These are phyloP conservation scores for Lasioglossum calceatum DNA, from an alignment of 2,888 invertebrate species.

Conservation along the genomic window DNA sequence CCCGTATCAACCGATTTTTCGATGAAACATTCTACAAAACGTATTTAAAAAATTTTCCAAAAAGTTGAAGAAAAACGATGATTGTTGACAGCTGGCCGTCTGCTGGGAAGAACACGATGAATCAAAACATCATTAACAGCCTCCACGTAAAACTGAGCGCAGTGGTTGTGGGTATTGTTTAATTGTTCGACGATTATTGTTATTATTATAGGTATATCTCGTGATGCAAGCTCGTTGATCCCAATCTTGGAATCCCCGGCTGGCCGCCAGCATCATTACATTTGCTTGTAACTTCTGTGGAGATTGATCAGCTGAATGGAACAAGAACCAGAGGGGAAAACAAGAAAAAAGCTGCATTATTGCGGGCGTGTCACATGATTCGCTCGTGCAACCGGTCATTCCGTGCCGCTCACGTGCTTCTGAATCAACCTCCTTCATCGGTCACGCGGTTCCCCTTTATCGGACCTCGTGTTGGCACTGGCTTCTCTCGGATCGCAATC, in stretches of 20 bases:
- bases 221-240: conserved; percentile 12
- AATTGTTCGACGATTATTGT: background rate
- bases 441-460: conserved; percentile 50
- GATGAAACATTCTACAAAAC: too few relatives aligned
- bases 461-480: background rate
- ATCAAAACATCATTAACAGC: too few relatives aligned
- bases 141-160: too few relatives aligned
- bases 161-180: background rate
- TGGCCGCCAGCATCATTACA: background rate
- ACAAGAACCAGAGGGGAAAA: conserved; percentile 6
- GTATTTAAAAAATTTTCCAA: too few relatives aligned
- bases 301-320: background rate
- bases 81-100: too few relatives aligned
- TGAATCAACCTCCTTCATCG: conserved; percentile 46
- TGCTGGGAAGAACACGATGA: too few relatives aligned
- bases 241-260: conserved; percentile 6
- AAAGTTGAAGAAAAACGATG: too few relatives aligned
- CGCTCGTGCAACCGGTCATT: conserved; percentile 55
- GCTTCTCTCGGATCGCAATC: background rate
- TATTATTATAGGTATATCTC: background rate
- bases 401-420: conserved; percentile 54
- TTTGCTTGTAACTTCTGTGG: background rate
- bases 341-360: conserved; percentile 20
- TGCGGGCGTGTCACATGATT: conserved; percentile 54
- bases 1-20: too few relatives aligned